Conservation (phyloP, 2,113 vertebrate species). For the Anolis sagrei region DNA sequence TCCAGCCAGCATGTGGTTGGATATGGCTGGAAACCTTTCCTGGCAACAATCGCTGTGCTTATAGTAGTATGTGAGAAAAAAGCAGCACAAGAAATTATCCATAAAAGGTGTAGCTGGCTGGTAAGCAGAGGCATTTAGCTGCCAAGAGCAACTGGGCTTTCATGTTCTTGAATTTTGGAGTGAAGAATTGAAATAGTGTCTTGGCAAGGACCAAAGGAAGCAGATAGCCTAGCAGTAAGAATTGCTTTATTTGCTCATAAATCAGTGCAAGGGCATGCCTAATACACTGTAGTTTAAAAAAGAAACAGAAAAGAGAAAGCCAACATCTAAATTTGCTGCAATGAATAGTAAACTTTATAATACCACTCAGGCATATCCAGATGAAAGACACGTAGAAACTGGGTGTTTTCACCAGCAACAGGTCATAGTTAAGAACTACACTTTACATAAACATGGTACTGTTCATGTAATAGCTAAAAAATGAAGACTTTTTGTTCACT, state of each 20-base stretch:
- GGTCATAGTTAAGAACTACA: not conserved
- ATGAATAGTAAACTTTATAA: not conserved
- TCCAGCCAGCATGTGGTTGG: conserved; percentile 78
- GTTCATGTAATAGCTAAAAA: not conserved
- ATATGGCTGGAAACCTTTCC: conserved; percentile 71
- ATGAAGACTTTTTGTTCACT: not conserved
- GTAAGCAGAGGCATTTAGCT: conserved; percentile 67
- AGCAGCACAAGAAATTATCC: conserved; percentile 77
- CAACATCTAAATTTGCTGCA: conserved; percentile 18
- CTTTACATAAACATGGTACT: not conserved
- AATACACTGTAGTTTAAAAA: not conserved
- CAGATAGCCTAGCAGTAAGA: conserved; percentile 61
- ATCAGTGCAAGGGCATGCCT: conserved; percentile 40
- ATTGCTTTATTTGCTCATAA: conserved; percentile 64
- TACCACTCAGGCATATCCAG: conserved; percentile 14
- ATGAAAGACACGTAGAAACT: conserved; percentile 29
- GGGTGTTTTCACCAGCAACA: not conserved
- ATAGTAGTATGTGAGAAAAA: conserved; percentile 63
- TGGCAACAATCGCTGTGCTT: conserved; percentile 75
- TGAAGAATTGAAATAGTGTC: conserved; percentile 72
- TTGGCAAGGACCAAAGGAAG: conserved; percentile 69
- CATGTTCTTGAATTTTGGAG: conserved; percentile 79
- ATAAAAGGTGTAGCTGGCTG: conserved; percentile 83
- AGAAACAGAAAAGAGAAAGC: not conserved
- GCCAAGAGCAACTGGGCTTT: conserved; percentile 80